Evolutionary conservation across 2,797 vertebrate genomes (phyloP).

Genomic region (Microctenopoma steveboyesi): DNA sequence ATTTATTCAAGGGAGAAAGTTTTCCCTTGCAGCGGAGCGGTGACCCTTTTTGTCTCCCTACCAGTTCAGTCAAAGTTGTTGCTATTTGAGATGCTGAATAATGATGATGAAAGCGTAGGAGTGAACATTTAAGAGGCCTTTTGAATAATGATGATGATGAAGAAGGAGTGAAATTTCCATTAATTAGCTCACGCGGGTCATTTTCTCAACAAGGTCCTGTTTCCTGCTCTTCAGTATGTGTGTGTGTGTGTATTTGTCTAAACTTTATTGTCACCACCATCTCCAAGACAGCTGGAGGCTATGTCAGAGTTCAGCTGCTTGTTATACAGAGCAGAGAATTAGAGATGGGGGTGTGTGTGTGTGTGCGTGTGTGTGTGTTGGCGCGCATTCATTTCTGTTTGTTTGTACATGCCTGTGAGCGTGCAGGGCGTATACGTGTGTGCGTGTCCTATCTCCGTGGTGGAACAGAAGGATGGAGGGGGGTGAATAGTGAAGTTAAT

Average conservation of each 20-base stretch:
- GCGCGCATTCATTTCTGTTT: slow-evolving; percentile 30
- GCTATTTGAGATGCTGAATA: slow-evolving; percentile 27
- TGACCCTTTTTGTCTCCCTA: slow-evolving; percentile 40
- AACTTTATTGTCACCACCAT: slow-evolving; percentile 70
- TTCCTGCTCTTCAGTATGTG: slow-evolving; percentile 42
- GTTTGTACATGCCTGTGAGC: slow-evolving; percentile 40
- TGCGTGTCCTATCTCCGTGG: slow-evolving; percentile 38
- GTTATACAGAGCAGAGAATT: slow-evolving; percentile 65
- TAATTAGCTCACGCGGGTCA: slow-evolving; percentile 54
- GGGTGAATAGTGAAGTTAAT: slow-evolving; percentile 79
- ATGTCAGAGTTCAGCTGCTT: slow-evolving; percentile 77
- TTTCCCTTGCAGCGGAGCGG: slow-evolving; percentile 5
- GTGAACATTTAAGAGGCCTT: slow-evolving; percentile 47
- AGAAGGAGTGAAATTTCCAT: slow-evolving; percentile 53
- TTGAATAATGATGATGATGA: slow-evolving; percentile 51
- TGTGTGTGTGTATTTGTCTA: slow-evolving; percentile 53
- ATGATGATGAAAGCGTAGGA: slow-evolving; percentile 45
- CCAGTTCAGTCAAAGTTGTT: slow-evolving; percentile 19
- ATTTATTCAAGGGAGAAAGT: slow-evolving; percentile 19
- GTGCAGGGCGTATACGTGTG: background rate
- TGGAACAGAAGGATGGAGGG: slow-evolving; percentile 49
- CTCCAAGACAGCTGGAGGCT: slow-evolving; percentile 78
- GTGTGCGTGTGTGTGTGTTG: slow-evolving; percentile 18
- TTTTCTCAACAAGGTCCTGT: slow-evolving; percentile 62
- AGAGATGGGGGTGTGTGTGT: slow-evolving; percentile 29